Percentiles rank a stretch among this genome's conserved stretches.
Conservation (phyloP, 1,140 invertebrate species). For the Palaemon carinicauda region DNA sequence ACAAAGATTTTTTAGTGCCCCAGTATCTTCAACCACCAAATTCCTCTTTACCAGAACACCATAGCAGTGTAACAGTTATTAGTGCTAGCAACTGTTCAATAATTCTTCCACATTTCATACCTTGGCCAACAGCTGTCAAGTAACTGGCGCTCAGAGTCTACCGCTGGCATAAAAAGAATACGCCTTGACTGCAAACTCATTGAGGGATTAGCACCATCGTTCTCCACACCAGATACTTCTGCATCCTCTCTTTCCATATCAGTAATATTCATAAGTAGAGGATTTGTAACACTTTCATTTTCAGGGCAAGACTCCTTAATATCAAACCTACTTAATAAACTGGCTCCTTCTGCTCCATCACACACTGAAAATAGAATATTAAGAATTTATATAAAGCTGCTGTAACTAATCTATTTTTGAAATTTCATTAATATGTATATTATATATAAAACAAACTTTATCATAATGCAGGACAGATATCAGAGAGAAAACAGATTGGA, state of each 20-base stretch:
- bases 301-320: constrained; percentile 15
- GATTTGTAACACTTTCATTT: background rate
- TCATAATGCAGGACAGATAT: too few species aligned
- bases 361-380: constrained; percentile 1
- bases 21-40: too few species aligned
- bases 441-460: too few species aligned
- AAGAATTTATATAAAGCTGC: too few species aligned
- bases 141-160: constrained; percentile 30
- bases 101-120: background rate
- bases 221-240: background rate
- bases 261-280: background rate
- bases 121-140: constrained; percentile 31
- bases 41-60: too few species aligned
- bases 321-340: constrained; percentile 12
- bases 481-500: too few species aligned
- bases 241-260: background rate
- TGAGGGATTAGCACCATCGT: background rate
- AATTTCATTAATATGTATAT: too few species aligned
- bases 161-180: constrained; percentile 41
- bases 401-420: too few species aligned
- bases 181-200: background rate
- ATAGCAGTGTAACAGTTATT: too few species aligned
- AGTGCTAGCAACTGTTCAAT: too few species aligned
- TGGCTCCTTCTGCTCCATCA: constrained; percentile 21
- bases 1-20: too few species aligned